Conservation (phyloP, 2,888 invertebrate species). For the Drosophila merina region DNA sequence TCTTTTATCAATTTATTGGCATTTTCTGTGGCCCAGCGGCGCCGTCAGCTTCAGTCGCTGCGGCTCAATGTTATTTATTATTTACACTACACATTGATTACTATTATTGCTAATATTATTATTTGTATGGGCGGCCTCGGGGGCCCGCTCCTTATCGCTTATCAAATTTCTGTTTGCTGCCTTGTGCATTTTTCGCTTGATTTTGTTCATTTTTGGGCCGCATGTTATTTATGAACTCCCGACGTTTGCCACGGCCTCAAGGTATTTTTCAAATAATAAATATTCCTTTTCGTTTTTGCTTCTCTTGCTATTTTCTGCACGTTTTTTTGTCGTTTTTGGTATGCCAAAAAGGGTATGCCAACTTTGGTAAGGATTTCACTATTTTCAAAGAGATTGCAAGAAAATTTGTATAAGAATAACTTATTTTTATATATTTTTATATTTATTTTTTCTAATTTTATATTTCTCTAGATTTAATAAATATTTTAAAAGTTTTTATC, state of each 20-base stretch:
- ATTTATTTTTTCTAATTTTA: too few relatives aligned
- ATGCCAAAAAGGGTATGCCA: slow-evolving; percentile 11
- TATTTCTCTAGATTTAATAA: too few relatives aligned
- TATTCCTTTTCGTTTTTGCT: slow-evolving; percentile 54
- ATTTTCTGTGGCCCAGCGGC: slow-evolving; percentile 51
- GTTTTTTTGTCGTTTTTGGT: background rate
- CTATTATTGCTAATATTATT: slow-evolving; percentile 74
- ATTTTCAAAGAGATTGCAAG: background rate
- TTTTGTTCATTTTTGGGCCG: slow-evolving; percentile 58
- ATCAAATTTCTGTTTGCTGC: slow-evolving; percentile 38
- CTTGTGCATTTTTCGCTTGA: slow-evolving; percentile 52
- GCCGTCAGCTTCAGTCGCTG: slow-evolving; percentile 9
- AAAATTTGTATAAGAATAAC: too few relatives aligned
- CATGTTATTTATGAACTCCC: slow-evolving; percentile 72
- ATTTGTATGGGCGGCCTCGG: slow-evolving; percentile 46
- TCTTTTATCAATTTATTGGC: slow-evolving; percentile 78
- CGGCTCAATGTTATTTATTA: slow-evolving; percentile 73
- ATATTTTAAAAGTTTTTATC: too few relatives aligned
- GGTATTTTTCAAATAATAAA: slow-evolving; percentile 73
- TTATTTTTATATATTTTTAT: background rate
- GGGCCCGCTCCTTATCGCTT: slow-evolving; percentile 29
- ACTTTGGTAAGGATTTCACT: background rate
- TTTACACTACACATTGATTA: slow-evolving; percentile 75
- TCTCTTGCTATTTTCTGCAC: slow-evolving; percentile 18
- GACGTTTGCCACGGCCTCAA: slow-evolving; percentile 55